Conservation (phyloP, 2,888 invertebrate species). For the Stenodera caucasica region DNA sequence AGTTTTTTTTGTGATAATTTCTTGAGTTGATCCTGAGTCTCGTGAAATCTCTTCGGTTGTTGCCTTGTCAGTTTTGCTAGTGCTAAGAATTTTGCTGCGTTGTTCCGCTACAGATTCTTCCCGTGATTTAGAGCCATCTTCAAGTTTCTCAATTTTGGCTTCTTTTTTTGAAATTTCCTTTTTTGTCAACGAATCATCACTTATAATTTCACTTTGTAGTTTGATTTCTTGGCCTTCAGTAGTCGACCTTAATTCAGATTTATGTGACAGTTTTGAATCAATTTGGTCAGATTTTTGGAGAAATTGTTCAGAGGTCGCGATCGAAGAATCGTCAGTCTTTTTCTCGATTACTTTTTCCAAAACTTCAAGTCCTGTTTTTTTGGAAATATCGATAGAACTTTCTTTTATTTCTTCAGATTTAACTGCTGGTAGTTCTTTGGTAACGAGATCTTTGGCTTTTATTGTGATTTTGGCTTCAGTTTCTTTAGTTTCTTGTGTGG, state of each 20-base stretch:
- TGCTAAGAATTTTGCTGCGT: conserved; percentile 30
- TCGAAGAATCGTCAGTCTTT: conserved; percentile 11
- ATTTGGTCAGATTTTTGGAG: conserved; percentile 1
- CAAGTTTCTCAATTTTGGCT: conserved; percentile 38
- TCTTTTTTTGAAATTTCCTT: conserved; percentile 30
- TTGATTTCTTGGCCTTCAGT: conserved; percentile 32
- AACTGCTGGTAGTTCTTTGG: conserved; percentile 18
- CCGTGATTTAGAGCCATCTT: conserved; percentile 33
- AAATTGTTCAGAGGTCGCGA: conserved; percentile 1
- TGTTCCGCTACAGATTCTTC: conserved; percentile 37
- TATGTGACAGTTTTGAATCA: conserved; percentile 9
- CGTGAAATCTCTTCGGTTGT: conserved; percentile 15
- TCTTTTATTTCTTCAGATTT: conserved; percentile 7
- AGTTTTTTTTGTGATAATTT: conserved; percentile 15
- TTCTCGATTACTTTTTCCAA: conserved; percentile 27
- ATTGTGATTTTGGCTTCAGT: conserved; percentile 33
- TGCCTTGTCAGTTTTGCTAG: conserved; percentile 27
- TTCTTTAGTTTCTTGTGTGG: conserved; percentile 35
- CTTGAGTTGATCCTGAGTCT: conserved; percentile 7
- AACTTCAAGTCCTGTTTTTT: conserved; percentile 25
- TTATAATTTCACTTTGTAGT: conserved; percentile 35
- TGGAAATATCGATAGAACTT: conserved; percentile 16
- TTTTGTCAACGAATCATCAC: conserved; percentile 35
- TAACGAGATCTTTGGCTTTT: conserved; percentile 14
- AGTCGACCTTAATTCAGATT: conserved; percentile 14